Evolutionary conservation across 2,797 vertebrate genomes (phyloP).

Genomic region (Allobates femoralis): DNA sequence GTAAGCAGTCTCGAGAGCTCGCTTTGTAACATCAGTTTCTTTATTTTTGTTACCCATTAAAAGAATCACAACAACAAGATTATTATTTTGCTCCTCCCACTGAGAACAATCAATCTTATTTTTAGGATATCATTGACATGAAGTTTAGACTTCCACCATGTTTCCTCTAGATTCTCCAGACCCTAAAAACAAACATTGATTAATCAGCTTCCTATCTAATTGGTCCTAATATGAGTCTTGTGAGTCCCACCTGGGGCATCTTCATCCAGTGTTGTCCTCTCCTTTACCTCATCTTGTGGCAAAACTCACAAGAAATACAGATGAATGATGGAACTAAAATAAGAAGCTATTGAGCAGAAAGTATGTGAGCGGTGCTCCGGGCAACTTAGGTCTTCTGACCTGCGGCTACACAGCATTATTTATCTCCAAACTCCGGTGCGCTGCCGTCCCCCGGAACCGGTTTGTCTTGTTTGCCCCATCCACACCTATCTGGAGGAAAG

Average conservation of each 20-base stretch:
- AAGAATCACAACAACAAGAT: no score
- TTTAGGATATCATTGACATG: no score
- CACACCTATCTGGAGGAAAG: background rate
- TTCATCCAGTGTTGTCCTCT: background rate
- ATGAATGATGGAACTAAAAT: slow-evolving; percentile 17
- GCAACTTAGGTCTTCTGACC: background rate
- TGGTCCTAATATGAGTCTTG: background rate
- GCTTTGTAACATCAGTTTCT: no score
- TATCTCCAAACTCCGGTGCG: no score
- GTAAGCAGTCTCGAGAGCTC: no score
- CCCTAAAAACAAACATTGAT: no score
- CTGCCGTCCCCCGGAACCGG: background rate
- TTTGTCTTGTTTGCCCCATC: background rate
- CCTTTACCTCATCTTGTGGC: background rate
- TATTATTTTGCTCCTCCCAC: no score
- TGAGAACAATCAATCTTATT: no score
- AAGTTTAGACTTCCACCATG: no score
- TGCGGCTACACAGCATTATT: background rate
- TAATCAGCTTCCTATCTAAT: background rate
- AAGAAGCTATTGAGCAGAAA: background rate
- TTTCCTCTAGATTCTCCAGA: no score
- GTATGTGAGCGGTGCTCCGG: slow-evolving; percentile 6
- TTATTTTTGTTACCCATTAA: no score
- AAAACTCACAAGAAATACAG: background rate
- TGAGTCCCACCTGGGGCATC: background rate